phyloP scores from a whole-genome alignment of 2,888 invertebrate species.

The Cybosia mesomella region DNA sequence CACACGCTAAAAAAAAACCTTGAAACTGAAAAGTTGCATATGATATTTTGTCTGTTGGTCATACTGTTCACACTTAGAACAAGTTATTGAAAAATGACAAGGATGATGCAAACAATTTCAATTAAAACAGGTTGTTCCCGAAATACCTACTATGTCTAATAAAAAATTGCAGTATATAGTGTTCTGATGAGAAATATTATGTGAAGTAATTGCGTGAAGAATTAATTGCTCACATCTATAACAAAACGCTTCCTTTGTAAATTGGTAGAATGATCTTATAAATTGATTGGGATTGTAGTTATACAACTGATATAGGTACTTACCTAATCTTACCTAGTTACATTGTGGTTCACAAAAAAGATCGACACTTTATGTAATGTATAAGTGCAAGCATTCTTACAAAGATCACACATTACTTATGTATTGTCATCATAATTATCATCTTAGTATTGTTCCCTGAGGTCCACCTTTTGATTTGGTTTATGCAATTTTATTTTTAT shows the following conservation, averaged over 20 bases:
- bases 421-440: neutral
- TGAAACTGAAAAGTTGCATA: too few relatives aligned
- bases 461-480: too few relatives aligned
- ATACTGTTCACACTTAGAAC: neutral
- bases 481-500: too few relatives aligned
- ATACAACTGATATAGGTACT: neutral
- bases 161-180: neutral
- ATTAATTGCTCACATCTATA: constrained; percentile 4
- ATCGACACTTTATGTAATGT: constrained; percentile 1
- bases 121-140: neutral
- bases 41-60: neutral
- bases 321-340: neutral
- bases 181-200: neutral
- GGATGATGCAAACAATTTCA: neutral
- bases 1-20: too few relatives aligned
- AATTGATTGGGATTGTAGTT: neutral
- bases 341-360: neutral
- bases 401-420: neutral
- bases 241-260: neutral
- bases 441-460: neutral
- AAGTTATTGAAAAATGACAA: neutral
- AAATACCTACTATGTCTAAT: neutral
- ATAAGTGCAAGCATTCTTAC: too few relatives aligned
- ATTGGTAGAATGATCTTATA: neutral
- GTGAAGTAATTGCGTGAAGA: constrained; percentile 1